Evolutionary conservation across 1,140 invertebrate genomes (phyloP), one percentile per base, ranked within the genome.

Genomic region (Hylaeus anthracinus): DNA sequence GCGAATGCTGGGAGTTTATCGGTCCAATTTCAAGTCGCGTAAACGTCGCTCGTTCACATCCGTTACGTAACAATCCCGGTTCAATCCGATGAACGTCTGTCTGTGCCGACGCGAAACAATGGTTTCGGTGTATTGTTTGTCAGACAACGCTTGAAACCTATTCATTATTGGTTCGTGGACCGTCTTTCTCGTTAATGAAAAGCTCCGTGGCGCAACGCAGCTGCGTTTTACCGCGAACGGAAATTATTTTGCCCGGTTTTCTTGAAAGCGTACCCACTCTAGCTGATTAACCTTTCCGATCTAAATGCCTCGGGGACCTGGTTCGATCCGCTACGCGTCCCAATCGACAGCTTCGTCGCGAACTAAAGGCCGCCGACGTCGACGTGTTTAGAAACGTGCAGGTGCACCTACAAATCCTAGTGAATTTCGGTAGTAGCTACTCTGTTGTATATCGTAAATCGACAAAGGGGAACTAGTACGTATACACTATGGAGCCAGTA

Each of bases 171-270:
- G 69, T 48, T 45, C 56, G 75, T 43, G 65, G 72, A 72, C 69
- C 39, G 26, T 60, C 76, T 79, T 79, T 79, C 76, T 79, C 60
- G 69, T 72, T 79, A 79, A 79, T 79, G 76, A 79, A 72, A 64
- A 72, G 60, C 48, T 14, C 58, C 48, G 69, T 56, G 48, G 39
- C 69, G 58, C 39, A 12, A 56, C 56, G 75, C 63, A 15, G 15
- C 15, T 58, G 58, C 14, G 55, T 55, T 67, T 70, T 48, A n/a
- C 67, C 14, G 51, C 26, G 14, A 37, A 26, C 26, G 56, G 51
- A 53, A 72, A 79, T 79, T 65, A 72, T 79, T 79, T 64, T 43
- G 48, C 76, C 9, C 37, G 26, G 53, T 39, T 45, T 66, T 51
- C 37, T 64, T 55, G 69, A 79, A 53, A 12, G 58, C 41, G 39